A percentile compares a stretch with the other conserved stretches of the same genome.
phyloP scores from a whole-genome alignment of 37 sponge, comb jelly and placozoan genomes.

The Axinella damicornis region DNA sequence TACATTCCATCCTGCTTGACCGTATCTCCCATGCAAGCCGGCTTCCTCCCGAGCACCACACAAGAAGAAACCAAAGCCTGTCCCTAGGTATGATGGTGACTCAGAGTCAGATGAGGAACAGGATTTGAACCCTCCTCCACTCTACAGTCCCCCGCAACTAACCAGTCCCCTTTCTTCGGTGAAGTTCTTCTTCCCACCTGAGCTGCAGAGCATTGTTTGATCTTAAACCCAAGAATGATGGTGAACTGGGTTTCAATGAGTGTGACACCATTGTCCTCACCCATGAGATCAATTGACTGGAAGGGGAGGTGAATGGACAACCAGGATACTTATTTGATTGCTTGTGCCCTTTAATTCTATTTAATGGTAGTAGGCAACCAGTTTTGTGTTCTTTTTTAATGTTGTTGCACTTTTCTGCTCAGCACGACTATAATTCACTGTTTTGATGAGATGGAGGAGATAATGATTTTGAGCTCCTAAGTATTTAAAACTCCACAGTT shows the following conservation, averaged over 20 bases:
- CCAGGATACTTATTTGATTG: slow-evolving; percentile 87
- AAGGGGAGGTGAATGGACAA: slow-evolving; percentile 85
- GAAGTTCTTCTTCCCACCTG: slow-evolving; percentile 31
- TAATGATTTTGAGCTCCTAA: too few relatives aligned
- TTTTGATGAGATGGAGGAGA: too few relatives aligned
- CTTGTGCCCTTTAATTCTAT: slow-evolving; percentile 47
- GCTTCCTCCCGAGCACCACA: slow-evolving; percentile 44
- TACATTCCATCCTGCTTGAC: slow-evolving; percentile 54
- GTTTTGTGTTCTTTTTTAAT: too few relatives aligned
- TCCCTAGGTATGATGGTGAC: neutral
- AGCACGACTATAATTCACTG: too few relatives aligned
- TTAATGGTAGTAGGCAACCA: too few relatives aligned
- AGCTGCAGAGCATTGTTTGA: slow-evolving; percentile 86
- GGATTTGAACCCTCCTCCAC: neutral
- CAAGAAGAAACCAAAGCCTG: slow-evolving; percentile 16
- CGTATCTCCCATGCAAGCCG: slow-evolving; percentile 37
- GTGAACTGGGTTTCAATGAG: slow-evolving; percentile 93
- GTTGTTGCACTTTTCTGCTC: too few relatives aligned
- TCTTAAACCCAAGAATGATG: slow-evolving; percentile 95
- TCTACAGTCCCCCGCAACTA: slow-evolving; percentile 36
- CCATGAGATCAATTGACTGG: slow-evolving; percentile 89
- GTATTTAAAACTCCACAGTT: too few relatives aligned
- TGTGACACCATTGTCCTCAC: slow-evolving; percentile 87
- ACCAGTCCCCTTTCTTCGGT: neutral
- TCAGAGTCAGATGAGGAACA: slow-evolving; percentile 2